A percentile compares a stretch with the other conserved stretches of the same genome.
phyloP scores from a whole-genome alignment of 2,797 vertebrate genomes.

The Halcyon chelicuti region DNA sequence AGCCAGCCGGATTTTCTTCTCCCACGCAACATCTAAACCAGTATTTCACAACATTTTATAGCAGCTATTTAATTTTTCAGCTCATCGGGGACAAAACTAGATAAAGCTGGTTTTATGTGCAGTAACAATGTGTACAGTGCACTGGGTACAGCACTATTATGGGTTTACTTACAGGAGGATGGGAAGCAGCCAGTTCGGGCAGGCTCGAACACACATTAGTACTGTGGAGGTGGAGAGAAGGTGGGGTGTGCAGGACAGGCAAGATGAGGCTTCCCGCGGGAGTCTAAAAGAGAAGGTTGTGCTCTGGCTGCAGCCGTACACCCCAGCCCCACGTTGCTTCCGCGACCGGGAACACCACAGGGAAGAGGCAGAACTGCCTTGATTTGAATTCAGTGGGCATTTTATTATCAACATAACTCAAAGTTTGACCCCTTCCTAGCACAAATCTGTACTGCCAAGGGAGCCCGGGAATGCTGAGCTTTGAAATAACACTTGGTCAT shows the following conservation, averaged over 20 bases:
- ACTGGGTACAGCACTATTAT: neutral
- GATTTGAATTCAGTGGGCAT: neutral
- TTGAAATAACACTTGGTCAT: neutral
- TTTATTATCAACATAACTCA: neutral
- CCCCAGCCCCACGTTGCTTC: neutral
- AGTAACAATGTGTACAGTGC: neutral
- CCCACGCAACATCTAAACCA: neutral
- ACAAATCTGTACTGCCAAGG: neutral
- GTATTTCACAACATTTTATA: neutral
- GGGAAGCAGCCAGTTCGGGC: neutral
- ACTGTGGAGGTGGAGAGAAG: neutral
- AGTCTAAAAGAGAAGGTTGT: neutral
- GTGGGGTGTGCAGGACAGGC: neutral
- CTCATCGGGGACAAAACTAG: neutral
- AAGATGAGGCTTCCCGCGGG: neutral
- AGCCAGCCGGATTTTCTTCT: neutral
- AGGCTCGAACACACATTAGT: fast-evolving
- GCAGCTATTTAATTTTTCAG: neutral
- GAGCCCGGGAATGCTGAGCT: neutral
- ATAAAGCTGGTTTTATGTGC: neutral
- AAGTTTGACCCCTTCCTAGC: neutral
- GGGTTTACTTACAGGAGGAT: neutral
- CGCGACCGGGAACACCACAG: neutral
- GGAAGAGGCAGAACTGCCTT: neutral
- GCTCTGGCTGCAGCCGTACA: neutral